These are phyloP conservation scores for Rapana venosa DNA, from an alignment of 2,888 invertebrate genomes.

Conservation along the genomic window DNA sequence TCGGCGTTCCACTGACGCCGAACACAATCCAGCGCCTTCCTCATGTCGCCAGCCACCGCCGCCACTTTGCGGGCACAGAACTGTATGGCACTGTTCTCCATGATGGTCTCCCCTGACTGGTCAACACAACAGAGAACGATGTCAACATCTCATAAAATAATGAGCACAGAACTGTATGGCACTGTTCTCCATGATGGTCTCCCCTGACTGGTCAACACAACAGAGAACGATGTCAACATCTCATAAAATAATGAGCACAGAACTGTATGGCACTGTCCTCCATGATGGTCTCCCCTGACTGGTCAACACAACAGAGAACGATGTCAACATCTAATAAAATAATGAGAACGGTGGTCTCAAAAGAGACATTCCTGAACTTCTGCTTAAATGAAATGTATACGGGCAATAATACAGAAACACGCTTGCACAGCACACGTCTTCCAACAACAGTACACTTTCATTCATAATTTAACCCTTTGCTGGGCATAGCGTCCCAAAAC, in stretches of 20 bases:
- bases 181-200: slow-evolving; percentile 83
- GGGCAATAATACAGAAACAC: too few species aligned
- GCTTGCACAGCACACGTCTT: too few species aligned
- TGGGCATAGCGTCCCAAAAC: too few species aligned
- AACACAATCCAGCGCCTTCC: slow-evolving; percentile 95
- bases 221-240: not conserved
- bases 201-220: not conserved
- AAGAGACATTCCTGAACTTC: too few species aligned
- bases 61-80: slow-evolving; percentile 95
- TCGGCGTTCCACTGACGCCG: slow-evolving; percentile 87
- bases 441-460: too few species aligned
- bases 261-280: slow-evolving; percentile 91
- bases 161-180: slow-evolving; percentile 95
- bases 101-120: slow-evolving; percentile 30
- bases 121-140: not conserved
- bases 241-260: slow-evolving; percentile 90
- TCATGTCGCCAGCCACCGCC: slow-evolving; percentile 94
- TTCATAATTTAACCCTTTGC: too few species aligned
- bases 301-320: not conserved
- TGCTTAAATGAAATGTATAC: too few species aligned
- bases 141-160: too few species aligned
- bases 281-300: slow-evolving; percentile 76
- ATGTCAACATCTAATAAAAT: too few species aligned
- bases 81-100: slow-evolving; percentile 91
- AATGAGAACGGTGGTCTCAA: too few species aligned